phyloP scores from a whole-genome alignment of 2,113 vertebrate genomes.

The Saguinus imperator region DNA sequence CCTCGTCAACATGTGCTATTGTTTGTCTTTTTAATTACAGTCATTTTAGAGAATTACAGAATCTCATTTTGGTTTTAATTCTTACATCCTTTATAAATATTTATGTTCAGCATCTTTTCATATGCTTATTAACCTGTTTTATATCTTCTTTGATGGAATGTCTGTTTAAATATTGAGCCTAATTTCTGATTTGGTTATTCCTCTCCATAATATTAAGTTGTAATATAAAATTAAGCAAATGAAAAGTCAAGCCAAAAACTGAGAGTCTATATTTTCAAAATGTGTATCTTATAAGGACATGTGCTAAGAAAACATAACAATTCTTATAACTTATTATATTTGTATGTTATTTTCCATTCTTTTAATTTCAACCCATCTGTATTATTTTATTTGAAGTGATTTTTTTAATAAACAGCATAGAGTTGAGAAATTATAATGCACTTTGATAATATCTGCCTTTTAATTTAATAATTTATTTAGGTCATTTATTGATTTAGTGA shows the following conservation, averaged over 20 bases:
- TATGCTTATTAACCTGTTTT: neutral
- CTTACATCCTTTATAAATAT: neutral
- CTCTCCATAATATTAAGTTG: neutral
- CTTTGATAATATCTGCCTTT: neutral
- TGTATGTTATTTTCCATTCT: neutral
- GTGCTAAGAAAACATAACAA: neutral
- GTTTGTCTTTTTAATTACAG: neutral
- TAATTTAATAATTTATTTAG: neutral
- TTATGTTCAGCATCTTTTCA: neutral
- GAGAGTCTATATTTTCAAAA: neutral
- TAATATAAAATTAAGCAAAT: neutral
- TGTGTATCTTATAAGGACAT: neutral
- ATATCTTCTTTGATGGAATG: neutral
- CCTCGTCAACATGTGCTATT: neutral
- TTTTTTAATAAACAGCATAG: neutral
- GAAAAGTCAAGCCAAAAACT: neutral
- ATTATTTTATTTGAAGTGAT: neutral
- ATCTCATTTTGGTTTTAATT: neutral
- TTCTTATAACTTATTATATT: neutral
- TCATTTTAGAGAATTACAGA: neutral
- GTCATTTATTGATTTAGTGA: neutral
- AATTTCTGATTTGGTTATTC: neutral
- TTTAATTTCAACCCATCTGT: neutral
- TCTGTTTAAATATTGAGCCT: neutral
- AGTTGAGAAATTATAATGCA: neutral